Base-by-base conservation (phyloP, 2,113 vertebrate species). In the Passer domesticus region DNA sequence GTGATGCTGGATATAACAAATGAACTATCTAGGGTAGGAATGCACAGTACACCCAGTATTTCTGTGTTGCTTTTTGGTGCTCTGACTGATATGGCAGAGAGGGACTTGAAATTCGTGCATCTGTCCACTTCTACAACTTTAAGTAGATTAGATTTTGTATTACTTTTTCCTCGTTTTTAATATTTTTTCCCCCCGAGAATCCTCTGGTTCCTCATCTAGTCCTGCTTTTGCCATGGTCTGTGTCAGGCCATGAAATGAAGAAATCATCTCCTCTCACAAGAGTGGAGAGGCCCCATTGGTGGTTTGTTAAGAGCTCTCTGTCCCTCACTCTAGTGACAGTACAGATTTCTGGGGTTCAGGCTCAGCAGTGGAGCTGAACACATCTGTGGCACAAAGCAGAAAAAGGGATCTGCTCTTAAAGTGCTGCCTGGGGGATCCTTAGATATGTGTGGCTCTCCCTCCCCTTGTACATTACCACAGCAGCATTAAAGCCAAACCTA, bases 1-100 rank as follows among this genome's bases (percentile, higher is more conserved):
- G 41, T 44, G 70, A 47, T 62, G 41, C 31, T 86, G 47, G 80
- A 7, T 82, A 44, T 50, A 81, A 87, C 52, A 95, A 95, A 95
- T 72, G 46, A 87, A 87, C 27, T 11, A 39, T 39, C 84, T 82
- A 75, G 33, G 49, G 17, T 11, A 28, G 35, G 39, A 86, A 53
- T 67, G 43, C 35, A 66, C 68, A 59, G 35, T 13, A 81, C 33
- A 88, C 19, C 7, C 68, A 41, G 39, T 23, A 62, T 66, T 89
- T 87, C 53, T 46, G 9, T 49, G 30, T 30, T 78, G 50, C 27
- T 58, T 89, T 90, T 83, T 56, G 50, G 16, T 83, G 41, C 39
- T 72, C 27, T 67, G 49, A 24, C 59, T 67, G 53, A 41, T 88
- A 44, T 8, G 33, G 17, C 13, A 50, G 69, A 47, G 20, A 5